A percentile compares a stretch with the other conserved stretches of the same genome.
Conservation (phyloP, 2,888 invertebrate species). For the Acrobasis consociella region DNA sequence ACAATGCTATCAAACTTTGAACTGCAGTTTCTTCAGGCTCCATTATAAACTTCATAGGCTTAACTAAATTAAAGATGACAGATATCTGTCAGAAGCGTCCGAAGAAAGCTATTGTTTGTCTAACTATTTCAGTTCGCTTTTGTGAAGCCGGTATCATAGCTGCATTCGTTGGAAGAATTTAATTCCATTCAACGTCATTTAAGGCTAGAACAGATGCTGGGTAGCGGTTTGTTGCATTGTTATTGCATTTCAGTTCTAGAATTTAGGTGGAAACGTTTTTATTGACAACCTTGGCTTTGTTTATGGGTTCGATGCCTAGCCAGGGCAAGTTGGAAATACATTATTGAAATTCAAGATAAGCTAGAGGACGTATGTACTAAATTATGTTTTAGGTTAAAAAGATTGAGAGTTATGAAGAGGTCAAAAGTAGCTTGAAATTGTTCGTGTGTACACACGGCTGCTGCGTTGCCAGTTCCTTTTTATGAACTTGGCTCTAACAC, state of each 20-base stretch:
- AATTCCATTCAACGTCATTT: slow-evolving; percentile 9
- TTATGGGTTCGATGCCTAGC: no score
- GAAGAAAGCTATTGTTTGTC: slow-evolving; percentile 13
- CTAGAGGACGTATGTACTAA: no score
- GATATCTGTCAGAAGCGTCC: slow-evolving; percentile 7
- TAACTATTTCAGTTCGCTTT: slow-evolving; percentile 5
- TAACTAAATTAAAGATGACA: slow-evolving; percentile 19
- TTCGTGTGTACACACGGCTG: no score
- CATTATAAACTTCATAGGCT: not conserved
- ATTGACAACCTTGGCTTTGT: no score
- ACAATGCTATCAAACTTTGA: slow-evolving; percentile 1
- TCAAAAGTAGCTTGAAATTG: no score
- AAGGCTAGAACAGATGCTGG: not conserved
- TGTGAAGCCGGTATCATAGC: slow-evolving; percentile 5
- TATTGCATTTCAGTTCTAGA: not conserved
- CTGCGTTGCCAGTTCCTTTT: no score
- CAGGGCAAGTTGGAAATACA: no score
- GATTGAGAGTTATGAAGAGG: no score
- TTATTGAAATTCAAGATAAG: no score
- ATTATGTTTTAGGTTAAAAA: no score
- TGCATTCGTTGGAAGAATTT: slow-evolving; percentile 9
- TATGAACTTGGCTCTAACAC: no score
- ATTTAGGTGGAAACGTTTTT: no score
- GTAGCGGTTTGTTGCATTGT: not conserved
- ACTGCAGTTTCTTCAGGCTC: not conserved